Base-by-base conservation (phyloP, 2,888 invertebrate species). In the Caenorhabditis uteleia region DNA sequence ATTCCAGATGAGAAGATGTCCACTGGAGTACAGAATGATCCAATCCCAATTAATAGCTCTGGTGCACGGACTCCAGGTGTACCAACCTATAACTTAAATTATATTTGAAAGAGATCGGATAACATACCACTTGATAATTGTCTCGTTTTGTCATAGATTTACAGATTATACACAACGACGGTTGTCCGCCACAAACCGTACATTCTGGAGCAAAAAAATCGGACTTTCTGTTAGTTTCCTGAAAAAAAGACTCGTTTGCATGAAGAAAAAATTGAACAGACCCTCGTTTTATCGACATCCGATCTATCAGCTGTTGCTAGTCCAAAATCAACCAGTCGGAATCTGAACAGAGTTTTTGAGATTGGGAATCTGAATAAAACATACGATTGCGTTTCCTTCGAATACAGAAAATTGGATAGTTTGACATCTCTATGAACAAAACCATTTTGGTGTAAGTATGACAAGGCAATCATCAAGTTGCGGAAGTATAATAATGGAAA, bases 401-500 rank as follows among this genome's bases (percentile, higher is more conserved):
- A 59, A 18, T 55, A 65, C 18, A 65, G 40, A 21, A 65, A 65
- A 44, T 65, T 65, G 23, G 65, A 59, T 8, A 65, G 43, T 38
- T 65, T 65, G 12, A 65, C 46, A 42, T 65, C 65, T 1, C 65
- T 54, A 49, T 65, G 65, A 31, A 65, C 55, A 33, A 49, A 65
- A n/a, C 51, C 48, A 31, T 65, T 65, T 0, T 33, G 36, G 42
- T 65, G 65, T 6, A 65, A 44, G 48, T 65, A 65, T 7, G 57
- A 16, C n/a, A 65, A 34, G 20, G 65, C 59, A 16, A 33, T 38
- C 12, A 65, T 34, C 3, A 65, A 33, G 26, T 59, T 65, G 10
- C 48, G 50, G 31, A 59, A 39, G 31, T 65, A 65, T 0, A 27
- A 6, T 7, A 65, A 31, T 12, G 51, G 26, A 43, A 65, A 65